phyloP scores from a whole-genome alignment of 2,797 vertebrate genomes.

The Taeniopygia guttata region DNA sequence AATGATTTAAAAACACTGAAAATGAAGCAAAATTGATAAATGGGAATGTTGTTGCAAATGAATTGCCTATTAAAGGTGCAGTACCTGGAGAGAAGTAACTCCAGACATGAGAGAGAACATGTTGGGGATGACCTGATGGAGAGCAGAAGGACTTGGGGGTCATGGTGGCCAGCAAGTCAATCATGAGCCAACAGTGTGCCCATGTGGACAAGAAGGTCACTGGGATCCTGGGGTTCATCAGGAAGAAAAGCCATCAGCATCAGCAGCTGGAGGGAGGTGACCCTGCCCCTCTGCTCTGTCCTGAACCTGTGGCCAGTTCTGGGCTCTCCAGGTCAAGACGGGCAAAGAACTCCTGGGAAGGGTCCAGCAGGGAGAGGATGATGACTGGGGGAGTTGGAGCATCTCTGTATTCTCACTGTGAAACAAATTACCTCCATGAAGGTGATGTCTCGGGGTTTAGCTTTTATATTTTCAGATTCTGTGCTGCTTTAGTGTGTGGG shows the following conservation, averaged over 20 bases:
- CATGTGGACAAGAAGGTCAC: background rate
- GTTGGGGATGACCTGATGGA: background rate
- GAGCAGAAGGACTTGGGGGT: background rate
- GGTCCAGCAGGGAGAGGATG: no score
- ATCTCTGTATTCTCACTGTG: background rate
- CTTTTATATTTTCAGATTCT: background rate
- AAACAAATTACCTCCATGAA: background rate
- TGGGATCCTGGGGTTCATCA: background rate
- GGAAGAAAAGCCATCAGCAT: no score
- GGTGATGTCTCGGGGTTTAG: background rate
- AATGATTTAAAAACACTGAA: background rate
- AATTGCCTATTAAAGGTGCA: background rate
- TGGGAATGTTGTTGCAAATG: rapidly evolving
- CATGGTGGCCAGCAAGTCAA: background rate
- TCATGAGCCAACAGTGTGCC: background rate
- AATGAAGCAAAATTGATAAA: background rate
- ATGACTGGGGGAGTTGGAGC: background rate
- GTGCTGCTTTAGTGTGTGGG: background rate
- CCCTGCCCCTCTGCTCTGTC: background rate
- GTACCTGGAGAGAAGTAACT: background rate
- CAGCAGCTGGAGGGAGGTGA: background rate
- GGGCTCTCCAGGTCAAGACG: background rate
- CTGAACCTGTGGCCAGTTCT: background rate
- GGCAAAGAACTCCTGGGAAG: background rate
- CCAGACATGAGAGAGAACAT: background rate